A percentile compares a stretch with the other conserved stretches of the same genome.
phyloP scores from a whole-genome alignment of 2,113 vertebrate species.

The Rissa tridactyla region DNA sequence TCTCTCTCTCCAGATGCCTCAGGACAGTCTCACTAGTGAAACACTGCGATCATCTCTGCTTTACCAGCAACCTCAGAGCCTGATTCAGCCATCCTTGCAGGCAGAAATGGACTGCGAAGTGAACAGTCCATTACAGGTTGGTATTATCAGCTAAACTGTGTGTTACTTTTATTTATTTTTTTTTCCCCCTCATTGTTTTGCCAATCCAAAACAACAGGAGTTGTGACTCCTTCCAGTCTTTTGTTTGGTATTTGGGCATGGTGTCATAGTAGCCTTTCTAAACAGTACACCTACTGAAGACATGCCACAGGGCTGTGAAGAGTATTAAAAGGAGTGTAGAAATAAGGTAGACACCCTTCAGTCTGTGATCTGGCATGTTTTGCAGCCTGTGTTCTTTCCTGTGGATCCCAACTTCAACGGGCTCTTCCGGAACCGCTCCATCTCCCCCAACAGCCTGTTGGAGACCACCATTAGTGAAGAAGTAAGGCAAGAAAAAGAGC shows the following conservation, averaged over 20 bases:
- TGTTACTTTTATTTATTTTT: background rate
- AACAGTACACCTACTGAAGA: background rate
- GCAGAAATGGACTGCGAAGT: constrained; percentile 87
- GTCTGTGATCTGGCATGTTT: constrained; percentile 9
- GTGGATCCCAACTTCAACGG: constrained; percentile 83
- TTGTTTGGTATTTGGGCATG: background rate
- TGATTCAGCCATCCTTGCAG: constrained; percentile 77
- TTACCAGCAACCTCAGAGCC: constrained; percentile 75
- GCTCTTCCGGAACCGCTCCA: constrained; percentile 82
- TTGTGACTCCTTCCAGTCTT: background rate
- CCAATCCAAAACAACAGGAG: background rate
- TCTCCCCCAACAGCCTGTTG: constrained; percentile 88
- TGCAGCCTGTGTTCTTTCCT: constrained; percentile 85
- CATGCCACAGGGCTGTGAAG: background rate
- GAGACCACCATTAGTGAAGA: constrained; percentile 90
- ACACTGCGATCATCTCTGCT: constrained; percentile 79
- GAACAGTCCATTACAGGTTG: constrained; percentile 85
- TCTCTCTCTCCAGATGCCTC: constrained; percentile 74
- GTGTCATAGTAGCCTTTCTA: background rate
- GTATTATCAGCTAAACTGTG: background rate
- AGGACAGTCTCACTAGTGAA: constrained; percentile 74
- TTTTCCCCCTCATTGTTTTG: background rate
- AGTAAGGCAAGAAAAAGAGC: constrained; percentile 80
- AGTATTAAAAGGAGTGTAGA: background rate
- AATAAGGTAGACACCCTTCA: background rate